A percentile compares a stretch with the other conserved stretches of the same genome.
These are phyloP conservation scores for Epizoanthus illoricatus DNA, from an alignment of 92 coral and sea anemone genomes.

Conservation along the genomic window DNA sequence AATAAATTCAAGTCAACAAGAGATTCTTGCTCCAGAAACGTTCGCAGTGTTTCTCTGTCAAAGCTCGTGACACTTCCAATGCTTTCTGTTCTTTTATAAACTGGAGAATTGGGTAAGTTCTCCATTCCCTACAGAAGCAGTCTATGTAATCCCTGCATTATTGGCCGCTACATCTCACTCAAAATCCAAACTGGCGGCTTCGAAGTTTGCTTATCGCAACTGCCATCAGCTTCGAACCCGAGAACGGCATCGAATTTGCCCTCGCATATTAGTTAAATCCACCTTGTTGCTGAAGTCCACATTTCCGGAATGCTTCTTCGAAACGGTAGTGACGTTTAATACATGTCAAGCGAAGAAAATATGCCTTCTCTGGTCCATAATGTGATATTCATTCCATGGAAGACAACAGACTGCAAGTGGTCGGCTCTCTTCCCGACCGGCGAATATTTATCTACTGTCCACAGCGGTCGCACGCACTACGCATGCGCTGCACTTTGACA, in stretches of 20 bases:
- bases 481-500: too few species aligned
- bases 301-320: constrained; percentile 4
- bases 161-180: background rate
- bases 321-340: constrained; percentile 6
- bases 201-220: constrained; percentile 5
- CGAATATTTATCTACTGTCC: too few species aligned
- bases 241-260: constrained; percentile 16
- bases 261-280: constrained; percentile 21
- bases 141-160: constrained; percentile 23
- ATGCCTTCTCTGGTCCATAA: constrained; percentile 23
- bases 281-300: background rate
- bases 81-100: constrained; percentile 43
- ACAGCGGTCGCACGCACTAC: too few species aligned
- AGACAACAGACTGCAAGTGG: background rate
- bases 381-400: constrained; percentile 18
- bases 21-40: constrained; percentile 76
- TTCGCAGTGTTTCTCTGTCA: constrained; percentile 70
- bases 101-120: constrained; percentile 21
- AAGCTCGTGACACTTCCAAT: constrained; percentile 60
- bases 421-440: too few species aligned
- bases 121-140: constrained; percentile 33
- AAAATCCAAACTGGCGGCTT: constrained; percentile 19
- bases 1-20: constrained; percentile 70
- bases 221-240: constrained; percentile 32
- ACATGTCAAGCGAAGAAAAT: constrained; percentile 30